These are phyloP conservation scores for Axea sp. DNA, from an alignment of 2,888 invertebrate species.

Conservation along the genomic window DNA sequence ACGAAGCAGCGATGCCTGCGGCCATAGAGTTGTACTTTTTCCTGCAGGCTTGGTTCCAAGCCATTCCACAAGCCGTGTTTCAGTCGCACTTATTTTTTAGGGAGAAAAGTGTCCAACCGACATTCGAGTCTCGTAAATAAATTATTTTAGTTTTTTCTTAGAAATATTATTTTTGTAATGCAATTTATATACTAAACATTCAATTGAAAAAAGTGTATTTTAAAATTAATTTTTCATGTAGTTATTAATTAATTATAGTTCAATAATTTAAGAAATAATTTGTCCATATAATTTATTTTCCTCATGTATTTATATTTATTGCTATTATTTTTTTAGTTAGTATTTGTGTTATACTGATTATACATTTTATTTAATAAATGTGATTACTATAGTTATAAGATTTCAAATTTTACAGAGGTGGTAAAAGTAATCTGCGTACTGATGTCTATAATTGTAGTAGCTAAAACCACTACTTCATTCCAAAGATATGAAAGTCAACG, in stretches of 20 bases:
- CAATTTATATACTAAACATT: too few relatives aligned
- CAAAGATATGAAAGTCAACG: slow-evolving; percentile 90
- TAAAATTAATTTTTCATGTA: too few relatives aligned
- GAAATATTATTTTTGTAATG: slow-evolving; percentile 4
- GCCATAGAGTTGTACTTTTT: slow-evolving; percentile 89
- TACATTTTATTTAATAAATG: too few relatives aligned
- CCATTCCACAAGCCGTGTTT: slow-evolving; percentile 86
- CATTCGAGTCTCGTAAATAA: slow-evolving; percentile 83
- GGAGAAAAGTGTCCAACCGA: slow-evolving; percentile 80
- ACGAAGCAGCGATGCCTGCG: slow-evolving; percentile 83
- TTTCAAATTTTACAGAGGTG: slow-evolving; percentile 83
- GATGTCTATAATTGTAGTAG: slow-evolving; percentile 85
- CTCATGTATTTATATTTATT: too few relatives aligned
- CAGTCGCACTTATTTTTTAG: slow-evolving; percentile 84
- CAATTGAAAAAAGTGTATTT: too few relatives aligned
- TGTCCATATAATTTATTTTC: too few relatives aligned
- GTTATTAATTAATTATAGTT: too few relatives aligned
- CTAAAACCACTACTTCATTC: slow-evolving; percentile 85
- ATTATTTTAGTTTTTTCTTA: neutral
- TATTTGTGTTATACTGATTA: too few relatives aligned
- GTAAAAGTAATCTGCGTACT: slow-evolving; percentile 85
- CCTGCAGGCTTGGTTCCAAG: slow-evolving; percentile 88
- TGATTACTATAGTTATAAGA: too few relatives aligned
- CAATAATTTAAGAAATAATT: too few relatives aligned
- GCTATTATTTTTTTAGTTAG: too few relatives aligned